phyloP scores from a whole-genome alignment of 2,888 invertebrate genomes.

The Cheilosia variabilis region DNA sequence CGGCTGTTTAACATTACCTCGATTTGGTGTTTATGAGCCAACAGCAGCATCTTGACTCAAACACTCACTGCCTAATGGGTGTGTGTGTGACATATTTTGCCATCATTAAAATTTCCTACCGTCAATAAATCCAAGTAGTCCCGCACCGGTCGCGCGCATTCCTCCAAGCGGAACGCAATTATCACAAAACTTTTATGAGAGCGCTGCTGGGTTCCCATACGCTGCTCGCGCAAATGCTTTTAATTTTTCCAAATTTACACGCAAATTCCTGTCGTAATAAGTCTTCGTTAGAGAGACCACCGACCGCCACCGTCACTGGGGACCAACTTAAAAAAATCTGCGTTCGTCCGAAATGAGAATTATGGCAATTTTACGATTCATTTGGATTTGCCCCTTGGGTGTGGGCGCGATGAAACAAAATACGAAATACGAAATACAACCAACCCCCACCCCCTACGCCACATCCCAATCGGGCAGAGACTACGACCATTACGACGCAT shows the following conservation, averaged over 20 bases:
- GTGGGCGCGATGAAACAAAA: not conserved
- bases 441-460: not conserved
- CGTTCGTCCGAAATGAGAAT: constrained; percentile 68
- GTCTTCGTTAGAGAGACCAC: constrained; percentile 51
- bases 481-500: constrained; percentile 50
- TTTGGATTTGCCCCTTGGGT: constrained; percentile 49
- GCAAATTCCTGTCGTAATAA: constrained; percentile 69
- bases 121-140: constrained; percentile 68
- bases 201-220: not conserved
- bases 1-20: constrained; percentile 71
- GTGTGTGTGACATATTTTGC: constrained; percentile 67
- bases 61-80: not conserved
- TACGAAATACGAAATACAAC: too few species aligned
- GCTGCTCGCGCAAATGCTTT: constrained; percentile 62
- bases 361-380: constrained; percentile 72
- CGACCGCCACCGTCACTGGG: constrained; percentile 10
- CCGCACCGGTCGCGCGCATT: constrained; percentile 68
- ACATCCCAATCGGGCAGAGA: not conserved
- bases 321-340: constrained; percentile 63
- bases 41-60: constrained; percentile 25
- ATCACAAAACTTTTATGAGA: constrained; percentile 73
- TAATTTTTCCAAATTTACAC: constrained; percentile 75
- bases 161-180: constrained; percentile 70
- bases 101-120: constrained; percentile 74
- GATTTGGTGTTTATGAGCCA: constrained; percentile 74